phyloP scores from a whole-genome alignment of 1,140 invertebrate genomes.

The Vollenhovia emeryi region DNA sequence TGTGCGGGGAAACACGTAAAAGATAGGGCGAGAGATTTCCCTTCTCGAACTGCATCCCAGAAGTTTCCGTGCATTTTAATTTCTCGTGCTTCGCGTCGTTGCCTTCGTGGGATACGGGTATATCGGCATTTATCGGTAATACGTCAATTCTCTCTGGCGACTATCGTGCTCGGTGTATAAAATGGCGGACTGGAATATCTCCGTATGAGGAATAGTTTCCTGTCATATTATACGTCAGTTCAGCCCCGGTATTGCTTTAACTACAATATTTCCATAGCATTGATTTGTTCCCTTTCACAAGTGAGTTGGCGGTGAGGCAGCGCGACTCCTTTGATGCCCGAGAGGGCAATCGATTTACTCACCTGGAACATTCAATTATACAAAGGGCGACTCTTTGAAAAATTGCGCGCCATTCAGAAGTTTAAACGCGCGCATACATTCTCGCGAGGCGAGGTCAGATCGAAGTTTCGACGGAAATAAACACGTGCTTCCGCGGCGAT shows the following conservation, averaged over 20 bases:
- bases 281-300: constrained; percentile 12
- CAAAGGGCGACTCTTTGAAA: constrained; percentile 49
- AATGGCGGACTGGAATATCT: constrained; percentile 19
- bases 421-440: constrained; percentile 22
- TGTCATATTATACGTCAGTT: constrained; percentile 8
- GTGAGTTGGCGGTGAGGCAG: constrained; percentile 9
- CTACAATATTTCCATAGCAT: constrained; percentile 24
- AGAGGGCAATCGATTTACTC: constrained; percentile 48
- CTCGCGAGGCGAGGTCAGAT: constrained; percentile 34
- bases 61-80: neutral
- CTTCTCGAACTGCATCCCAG: neutral
- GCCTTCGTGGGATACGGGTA: neutral
- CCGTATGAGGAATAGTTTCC: constrained; percentile 11
- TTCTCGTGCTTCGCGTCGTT: neutral
- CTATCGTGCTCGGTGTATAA: neutral
- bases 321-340: constrained; percentile 12
- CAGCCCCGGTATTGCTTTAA: constrained; percentile 7
- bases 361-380: constrained; percentile 51
- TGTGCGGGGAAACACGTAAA: too few relatives aligned
- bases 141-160: constrained; percentile 6
- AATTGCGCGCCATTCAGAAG: constrained; percentile 35
- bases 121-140: constrained; percentile 11
- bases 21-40: neutral
- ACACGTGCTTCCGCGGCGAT: constrained; percentile 29
- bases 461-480: constrained; percentile 43